phyloP scores from a whole-genome alignment of 2,888 invertebrate species.

The Poecilobothrus nobilitatus region DNA sequence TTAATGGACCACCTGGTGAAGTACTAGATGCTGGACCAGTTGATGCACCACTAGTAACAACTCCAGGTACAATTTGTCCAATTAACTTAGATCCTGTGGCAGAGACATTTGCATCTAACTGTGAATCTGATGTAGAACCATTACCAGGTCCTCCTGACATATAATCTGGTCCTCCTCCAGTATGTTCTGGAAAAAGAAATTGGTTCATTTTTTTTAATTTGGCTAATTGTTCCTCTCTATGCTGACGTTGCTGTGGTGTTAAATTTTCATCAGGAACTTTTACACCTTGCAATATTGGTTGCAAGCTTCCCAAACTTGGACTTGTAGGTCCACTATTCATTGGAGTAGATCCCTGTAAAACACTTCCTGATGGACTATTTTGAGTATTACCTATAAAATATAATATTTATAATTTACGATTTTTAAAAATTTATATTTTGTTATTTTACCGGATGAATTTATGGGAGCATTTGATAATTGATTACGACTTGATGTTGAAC shows the following conservation, averaged over 20 bases:
- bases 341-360: constrained; percentile 20
- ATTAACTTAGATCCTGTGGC: neutral
- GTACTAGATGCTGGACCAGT: neutral
- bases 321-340: constrained; percentile 40
- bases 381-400: constrained; percentile 22
- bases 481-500: constrained; percentile 21
- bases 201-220: constrained; percentile 85
- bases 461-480: constrained; percentile 22
- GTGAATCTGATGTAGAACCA: neutral
- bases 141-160: constrained; percentile 17
- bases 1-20: neutral
- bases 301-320: constrained; percentile 45
- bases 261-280: constrained; percentile 94
- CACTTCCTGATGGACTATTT: constrained; percentile 18
- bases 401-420: constrained; percentile 22
- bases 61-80: constrained; percentile 14
- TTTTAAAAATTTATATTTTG: constrained; percentile 17
- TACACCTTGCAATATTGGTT: constrained; percentile 62
- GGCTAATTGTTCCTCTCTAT: constrained; percentile 86
- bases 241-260: constrained; percentile 90
- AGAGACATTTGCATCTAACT: constrained; percentile 20
- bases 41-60: constrained; percentile 8
- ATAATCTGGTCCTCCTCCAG: constrained; percentile 23
- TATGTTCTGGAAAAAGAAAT: constrained; percentile 78
- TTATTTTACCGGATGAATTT: constrained; percentile 11